Percentiles rank a stretch among this genome's conserved stretches.
Conservation (phyloP, 2,888 invertebrate genomes). For the Eucriotettix oculatus region DNA sequence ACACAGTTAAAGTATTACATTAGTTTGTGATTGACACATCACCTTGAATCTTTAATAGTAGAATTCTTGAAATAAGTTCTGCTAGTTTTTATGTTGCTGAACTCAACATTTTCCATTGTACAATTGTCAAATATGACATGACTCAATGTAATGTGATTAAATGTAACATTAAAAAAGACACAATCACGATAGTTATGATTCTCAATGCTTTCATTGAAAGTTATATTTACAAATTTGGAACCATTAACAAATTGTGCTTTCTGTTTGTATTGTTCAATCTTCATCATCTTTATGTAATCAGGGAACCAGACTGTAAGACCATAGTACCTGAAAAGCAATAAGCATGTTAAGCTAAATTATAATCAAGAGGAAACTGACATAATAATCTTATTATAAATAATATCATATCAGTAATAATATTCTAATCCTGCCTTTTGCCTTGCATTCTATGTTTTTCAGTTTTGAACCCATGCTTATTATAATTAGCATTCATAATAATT, state of each 20-base stretch:
- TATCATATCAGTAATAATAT: no score
- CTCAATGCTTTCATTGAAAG: slow-evolving; percentile 44
- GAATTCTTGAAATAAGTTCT: slow-evolving; percentile 45
- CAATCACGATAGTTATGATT: slow-evolving; percentile 26
- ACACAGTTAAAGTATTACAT: no score
- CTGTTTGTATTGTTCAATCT: slow-evolving; percentile 21
- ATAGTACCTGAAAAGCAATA: slow-evolving; percentile 27
- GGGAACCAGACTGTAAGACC: slow-evolving; percentile 40
- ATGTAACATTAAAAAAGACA: slow-evolving; percentile 18
- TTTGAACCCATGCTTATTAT: no score
- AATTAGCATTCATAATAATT: no score
- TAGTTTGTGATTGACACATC: no score
- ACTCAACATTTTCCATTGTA: slow-evolving; percentile 45
- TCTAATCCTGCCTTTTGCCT: no score
- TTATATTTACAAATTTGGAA: slow-evolving; percentile 6
- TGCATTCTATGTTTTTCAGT: no score
- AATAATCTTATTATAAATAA: no score
- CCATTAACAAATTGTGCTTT: not conserved
- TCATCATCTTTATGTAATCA: slow-evolving; percentile 30
- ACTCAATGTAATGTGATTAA: slow-evolving; percentile 47
- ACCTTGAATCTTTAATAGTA: slow-evolving; percentile 45
- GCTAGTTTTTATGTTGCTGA: slow-evolving; percentile 54
- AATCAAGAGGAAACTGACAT: no score
- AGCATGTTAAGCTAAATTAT: no score
- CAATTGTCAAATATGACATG: slow-evolving; percentile 56